Evolutionary conservation across 2,797 vertebrate species (phyloP), one percentile per base, ranked within the genome.

Genomic region (Sebastes minor): DNA sequence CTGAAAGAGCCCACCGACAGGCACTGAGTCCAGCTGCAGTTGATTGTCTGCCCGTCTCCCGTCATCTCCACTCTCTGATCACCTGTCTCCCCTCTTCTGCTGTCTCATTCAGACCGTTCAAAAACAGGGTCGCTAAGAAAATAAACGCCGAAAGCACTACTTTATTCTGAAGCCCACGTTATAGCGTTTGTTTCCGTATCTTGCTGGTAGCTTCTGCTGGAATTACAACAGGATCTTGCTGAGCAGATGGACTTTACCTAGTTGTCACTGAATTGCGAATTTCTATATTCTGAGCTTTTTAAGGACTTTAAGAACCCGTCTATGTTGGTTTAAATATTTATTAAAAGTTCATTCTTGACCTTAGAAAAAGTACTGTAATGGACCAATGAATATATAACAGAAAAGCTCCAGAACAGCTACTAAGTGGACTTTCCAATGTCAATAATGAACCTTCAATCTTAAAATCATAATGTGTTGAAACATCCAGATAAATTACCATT

Each of bases 401-500:
- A 63, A 62, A 69, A 68, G 23, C 10, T 22, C 18, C 25, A 49
- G 6, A 52, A 62, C 30, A 72, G 12, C 27, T 22, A 11, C 38
- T 13, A 38, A 49, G 27, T 30, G 0, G 3, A 49, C 16, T 69
- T 83, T 77, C 49, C 65, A 74, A 71, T 74, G 76, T 82, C 38
- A 66, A 62, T 23, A 78, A 82, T 66, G 5, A 70, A 76, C 49
- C 35, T 87, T 71, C 27, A 27, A 4, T 53, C 68, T 71, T 10
- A 73, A 83, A 81, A 75, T 75, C 66, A 52, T 67, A 25, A 53
- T 49, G 28, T 56, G 52, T 62, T 20, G 18, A 71, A 71, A 18
- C 59, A 75, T 64, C 59, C 61, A 52, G 55, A 86, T 78, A 74
- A 82, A 84, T 89, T 28, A 79, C 38, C 23, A 71, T 78, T 67